Percentiles rank a stretch among this genome's conserved stretches.
Conservation (phyloP, 2,797 vertebrate species). For the Cottoperca gobio region DNA sequence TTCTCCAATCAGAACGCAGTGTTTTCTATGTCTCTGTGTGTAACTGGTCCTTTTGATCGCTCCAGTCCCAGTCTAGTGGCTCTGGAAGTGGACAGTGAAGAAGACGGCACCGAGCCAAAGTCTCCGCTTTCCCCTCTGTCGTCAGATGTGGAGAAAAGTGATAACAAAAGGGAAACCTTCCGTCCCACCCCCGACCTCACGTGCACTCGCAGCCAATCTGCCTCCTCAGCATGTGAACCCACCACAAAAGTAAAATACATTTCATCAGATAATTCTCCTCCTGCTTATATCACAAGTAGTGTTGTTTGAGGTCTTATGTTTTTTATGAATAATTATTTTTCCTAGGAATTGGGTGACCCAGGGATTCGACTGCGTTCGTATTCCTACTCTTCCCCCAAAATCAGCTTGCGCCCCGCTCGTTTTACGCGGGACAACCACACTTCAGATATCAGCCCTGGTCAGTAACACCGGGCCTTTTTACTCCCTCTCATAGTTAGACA, state of each 20-base stretch:
- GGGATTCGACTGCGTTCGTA: conserved; percentile 93
- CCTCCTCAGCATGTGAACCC: conserved; percentile 80
- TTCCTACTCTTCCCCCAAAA: conserved; percentile 93
- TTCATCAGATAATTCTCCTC: neutral
- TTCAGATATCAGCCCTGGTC: conserved; percentile 75
- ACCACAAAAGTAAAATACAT: conserved; percentile 81
- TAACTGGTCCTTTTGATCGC: neutral
- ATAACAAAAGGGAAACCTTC: conserved; percentile 76
- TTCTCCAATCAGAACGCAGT: neutral
- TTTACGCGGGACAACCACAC: conserved; percentile 78
- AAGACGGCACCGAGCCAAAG: conserved; percentile 76
- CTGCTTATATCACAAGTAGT: neutral
- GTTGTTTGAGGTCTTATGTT: neutral
- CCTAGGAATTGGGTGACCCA: conserved; percentile 82
- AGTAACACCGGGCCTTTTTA: conserved; percentile 42
- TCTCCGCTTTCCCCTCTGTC: conserved; percentile 61
- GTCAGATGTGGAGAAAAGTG: conserved; percentile 69
- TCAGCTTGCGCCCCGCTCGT: conserved; percentile 82
- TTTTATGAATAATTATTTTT: neutral
- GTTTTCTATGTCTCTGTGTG: neutral
- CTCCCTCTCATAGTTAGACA: neutral
- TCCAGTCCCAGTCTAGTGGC: conserved; percentile 91
- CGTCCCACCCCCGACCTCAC: conserved; percentile 70
- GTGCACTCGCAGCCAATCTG: conserved; percentile 84
- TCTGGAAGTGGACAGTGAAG: conserved; percentile 90